Base-by-base conservation (phyloP, 1,140 invertebrate genomes). In the Diabrotica undecimpunctata region DNA sequence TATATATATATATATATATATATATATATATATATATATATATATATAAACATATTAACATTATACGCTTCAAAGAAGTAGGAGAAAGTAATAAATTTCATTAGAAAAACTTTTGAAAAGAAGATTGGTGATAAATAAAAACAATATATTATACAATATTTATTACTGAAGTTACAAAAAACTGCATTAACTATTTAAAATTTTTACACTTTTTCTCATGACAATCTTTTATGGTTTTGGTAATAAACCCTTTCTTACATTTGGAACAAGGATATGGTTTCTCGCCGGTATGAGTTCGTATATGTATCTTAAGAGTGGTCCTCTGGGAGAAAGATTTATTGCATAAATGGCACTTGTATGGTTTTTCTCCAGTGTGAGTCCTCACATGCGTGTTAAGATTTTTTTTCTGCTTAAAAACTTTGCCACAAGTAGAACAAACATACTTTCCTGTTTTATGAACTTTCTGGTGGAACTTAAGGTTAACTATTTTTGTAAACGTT, bases 181-280 rank as follows among this genome's bases (percentile, higher is more conserved):
- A 25, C 25, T 46, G 6, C 41, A 46, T n/a, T 3, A 46, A 10
- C n/a, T 46, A 4, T 46, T n/a, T 46, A n/a, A 46, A 10, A 5
- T 46, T 46, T 6, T n/a, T 46, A 10, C 41, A n/a, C 41, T 10
- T 8, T 8, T 46, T 46, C 41, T 46, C n/a, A 46, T 46, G 41
- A 6, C n/a, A 2, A 46, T 46, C 41, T 46, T n/a, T 8, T 52
- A 85, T 78, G 6, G 83, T 84, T 70, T 82, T 81, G 8, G 85
- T 84, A 41, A 86, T 82, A 70, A 85, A 87, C 0, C 84, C 84
- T 71, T 89, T 85, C 6, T 81, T 77, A 75, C 90, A 92, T 53
- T 84, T 81, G 52, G 79, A 79, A 75, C 90, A 92, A 71, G 84
- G 83, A 75, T 90, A 91, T 0, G 90, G 90, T 66, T 88, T 83